phyloP scores from a whole-genome alignment of 2,888 invertebrate genomes.

The Scaptomyza reducta region DNA sequence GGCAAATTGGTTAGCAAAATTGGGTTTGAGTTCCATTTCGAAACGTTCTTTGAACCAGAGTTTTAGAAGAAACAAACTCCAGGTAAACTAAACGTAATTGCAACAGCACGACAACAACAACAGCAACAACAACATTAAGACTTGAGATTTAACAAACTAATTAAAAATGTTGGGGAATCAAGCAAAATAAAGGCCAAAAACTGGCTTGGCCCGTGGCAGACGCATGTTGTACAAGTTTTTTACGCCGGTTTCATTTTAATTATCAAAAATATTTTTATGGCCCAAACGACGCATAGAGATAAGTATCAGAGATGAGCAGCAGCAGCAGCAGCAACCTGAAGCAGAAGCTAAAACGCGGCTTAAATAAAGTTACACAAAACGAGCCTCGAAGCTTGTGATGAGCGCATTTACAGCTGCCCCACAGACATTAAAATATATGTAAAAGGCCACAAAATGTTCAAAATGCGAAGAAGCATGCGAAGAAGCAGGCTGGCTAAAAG shows the following conservation, averaged over 20 bases:
- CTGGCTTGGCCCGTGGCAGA: conserved; percentile 82
- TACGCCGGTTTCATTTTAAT: conserved; percentile 76
- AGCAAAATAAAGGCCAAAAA: conserved; percentile 45
- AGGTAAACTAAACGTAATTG: conserved; percentile 55
- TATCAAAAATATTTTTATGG: conserved; percentile 78
- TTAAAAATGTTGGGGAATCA: conserved; percentile 55
- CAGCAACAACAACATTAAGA: neutral
- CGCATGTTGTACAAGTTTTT: conserved; percentile 70
- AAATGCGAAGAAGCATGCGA: conserved; percentile 17
- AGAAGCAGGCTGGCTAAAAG: conserved; percentile 4
- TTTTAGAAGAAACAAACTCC: conserved; percentile 39
- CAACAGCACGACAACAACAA: conserved; percentile 30
- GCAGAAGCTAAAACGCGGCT: conserved; percentile 54
- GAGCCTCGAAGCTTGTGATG: conserved; percentile 60
- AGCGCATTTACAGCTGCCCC: conserved; percentile 71
- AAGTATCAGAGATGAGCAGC: conserved; percentile 48
- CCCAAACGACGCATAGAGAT: conserved; percentile 54
- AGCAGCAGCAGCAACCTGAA: conserved; percentile 25
- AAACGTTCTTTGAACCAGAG: conserved; percentile 61
- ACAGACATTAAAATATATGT: conserved; percentile 71
- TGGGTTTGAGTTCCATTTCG: conserved; percentile 13
- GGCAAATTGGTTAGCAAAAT: conserved; percentile 43
- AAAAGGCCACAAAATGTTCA: conserved; percentile 66
- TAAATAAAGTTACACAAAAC: conserved; percentile 56
- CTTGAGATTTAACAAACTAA: conserved; percentile 53